A percentile compares a stretch with the other conserved stretches of the same genome.
phyloP scores from a whole-genome alignment of 1,140 invertebrate genomes.

The Drosophila quadrilineata region DNA sequence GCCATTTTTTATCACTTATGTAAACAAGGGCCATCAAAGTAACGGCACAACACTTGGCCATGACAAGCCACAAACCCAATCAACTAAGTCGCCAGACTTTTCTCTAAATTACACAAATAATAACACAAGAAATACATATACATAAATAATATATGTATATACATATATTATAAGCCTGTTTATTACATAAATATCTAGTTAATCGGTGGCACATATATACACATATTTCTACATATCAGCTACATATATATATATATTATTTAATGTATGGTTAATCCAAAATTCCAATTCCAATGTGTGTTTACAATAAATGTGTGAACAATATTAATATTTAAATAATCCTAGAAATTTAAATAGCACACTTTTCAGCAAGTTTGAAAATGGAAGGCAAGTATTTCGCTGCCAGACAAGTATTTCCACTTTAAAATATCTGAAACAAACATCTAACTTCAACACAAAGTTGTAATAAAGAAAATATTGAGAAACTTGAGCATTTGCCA shows the following conservation, averaged over 20 bases:
- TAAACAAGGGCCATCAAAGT: slow-evolving; percentile 69
- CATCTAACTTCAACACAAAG: too few species aligned
- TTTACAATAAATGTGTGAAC: slow-evolving; percentile 10
- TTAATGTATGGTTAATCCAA: neutral
- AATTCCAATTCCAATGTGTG: neutral
- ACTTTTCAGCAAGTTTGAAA: too few species aligned
- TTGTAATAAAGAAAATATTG: too few species aligned
- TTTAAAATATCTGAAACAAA: too few species aligned
- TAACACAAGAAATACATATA: neutral
- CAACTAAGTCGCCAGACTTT: too few species aligned
- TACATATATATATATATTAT: slow-evolving; percentile 34
- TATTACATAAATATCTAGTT: slow-evolving; percentile 51
- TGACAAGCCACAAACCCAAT: too few species aligned
- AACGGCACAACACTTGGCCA: slow-evolving; percentile 60
- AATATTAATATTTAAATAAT: too few species aligned
- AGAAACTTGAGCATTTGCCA: too few species aligned
- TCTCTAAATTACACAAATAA: neutral
- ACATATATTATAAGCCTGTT: slow-evolving; percentile 25
- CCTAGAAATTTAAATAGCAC: too few species aligned
- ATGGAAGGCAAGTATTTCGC: too few species aligned
- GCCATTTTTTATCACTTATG: slow-evolving; percentile 68
- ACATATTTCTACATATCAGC: slow-evolving; percentile 43
- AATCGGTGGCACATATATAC: slow-evolving; percentile 58
- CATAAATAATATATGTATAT: neutral
- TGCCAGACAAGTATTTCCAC: too few species aligned